Evolutionary conservation across 2,797 vertebrate genomes (phyloP).

Genomic region (Mormyrus hasselquistii): DNA sequence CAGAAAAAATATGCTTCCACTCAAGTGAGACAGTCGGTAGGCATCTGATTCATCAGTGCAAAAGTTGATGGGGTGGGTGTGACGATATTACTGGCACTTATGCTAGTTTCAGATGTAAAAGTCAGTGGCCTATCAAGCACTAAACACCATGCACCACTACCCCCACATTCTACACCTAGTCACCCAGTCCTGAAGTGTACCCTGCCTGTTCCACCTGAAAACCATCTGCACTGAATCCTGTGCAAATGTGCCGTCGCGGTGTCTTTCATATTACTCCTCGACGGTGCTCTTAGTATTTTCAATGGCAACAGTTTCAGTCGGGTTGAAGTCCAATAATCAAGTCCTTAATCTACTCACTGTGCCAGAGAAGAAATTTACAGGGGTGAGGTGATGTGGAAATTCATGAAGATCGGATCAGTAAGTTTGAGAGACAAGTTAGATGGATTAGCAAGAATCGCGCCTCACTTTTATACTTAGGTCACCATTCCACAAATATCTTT

Average conservation of each 20-base stretch:
- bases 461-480: background rate
- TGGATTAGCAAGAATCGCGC: background rate
- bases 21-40: background rate
- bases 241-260: background rate
- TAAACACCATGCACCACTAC: background rate
- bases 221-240: background rate
- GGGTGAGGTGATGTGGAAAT: background rate
- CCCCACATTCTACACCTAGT: background rate
- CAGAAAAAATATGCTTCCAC: background rate
- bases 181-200: background rate
- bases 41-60: background rate
- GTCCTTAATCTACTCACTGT: background rate
- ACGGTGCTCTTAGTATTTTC: background rate
- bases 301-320: background rate
- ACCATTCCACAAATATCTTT: background rate
- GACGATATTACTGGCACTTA: background rate
- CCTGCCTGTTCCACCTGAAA: background rate
- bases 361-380: background rate
- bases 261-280: background rate
- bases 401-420: background rate
- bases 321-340: background rate
- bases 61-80: background rate
- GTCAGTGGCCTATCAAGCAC: background rate
- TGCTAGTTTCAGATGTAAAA: background rate
- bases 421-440: background rate